Percentiles rank a stretch among this genome's conserved stretches.
Evolutionary conservation across 92 coral and sea anemone genomes (phyloP).

Genomic region (Anthopleura xanthogrammica): DNA sequence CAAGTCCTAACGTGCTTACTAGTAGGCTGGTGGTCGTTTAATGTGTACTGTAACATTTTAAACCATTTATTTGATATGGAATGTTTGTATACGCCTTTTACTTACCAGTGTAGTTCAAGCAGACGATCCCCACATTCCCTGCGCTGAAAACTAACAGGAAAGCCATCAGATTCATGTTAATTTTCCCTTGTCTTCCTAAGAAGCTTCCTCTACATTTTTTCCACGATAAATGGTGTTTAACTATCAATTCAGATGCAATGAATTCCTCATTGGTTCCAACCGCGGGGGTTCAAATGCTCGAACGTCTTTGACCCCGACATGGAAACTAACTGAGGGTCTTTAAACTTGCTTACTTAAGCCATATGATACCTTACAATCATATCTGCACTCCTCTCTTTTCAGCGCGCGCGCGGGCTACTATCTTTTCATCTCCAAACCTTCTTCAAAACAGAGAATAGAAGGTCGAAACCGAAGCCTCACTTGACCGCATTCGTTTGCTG

Average conservation of each 20-base stretch:
- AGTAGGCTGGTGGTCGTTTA: not conserved
- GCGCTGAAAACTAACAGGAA: not conserved
- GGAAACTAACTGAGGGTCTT: not conserved
- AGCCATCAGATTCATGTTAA: constrained; percentile 1
- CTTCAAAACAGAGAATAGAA: not conserved
- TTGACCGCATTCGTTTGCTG: not conserved
- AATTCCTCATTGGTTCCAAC: not conserved
- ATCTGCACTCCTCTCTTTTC: not conserved
- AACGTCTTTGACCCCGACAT: not conserved
- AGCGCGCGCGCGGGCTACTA: not conserved
- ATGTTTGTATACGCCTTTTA: not conserved
- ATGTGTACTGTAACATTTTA: not conserved
- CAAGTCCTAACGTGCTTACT: not conserved
- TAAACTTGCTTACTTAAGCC: not conserved
- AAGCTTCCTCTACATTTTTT: not conserved
- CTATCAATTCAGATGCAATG: not conserved
- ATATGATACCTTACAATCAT: not conserved
- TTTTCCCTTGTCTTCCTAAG: not conserved
- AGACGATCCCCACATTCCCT: not conserved
- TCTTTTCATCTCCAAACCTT: not conserved
- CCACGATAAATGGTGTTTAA: not conserved
- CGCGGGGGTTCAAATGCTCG: not conserved
- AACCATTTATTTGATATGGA: not conserved
- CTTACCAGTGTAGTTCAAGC: not conserved
- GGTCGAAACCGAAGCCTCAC: not conserved